Percentiles rank a stretch among this genome's conserved stretches.
phyloP scores from a whole-genome alignment of 53 echinoderm and acorn worm genomes.

The Henricia sp. region DNA sequence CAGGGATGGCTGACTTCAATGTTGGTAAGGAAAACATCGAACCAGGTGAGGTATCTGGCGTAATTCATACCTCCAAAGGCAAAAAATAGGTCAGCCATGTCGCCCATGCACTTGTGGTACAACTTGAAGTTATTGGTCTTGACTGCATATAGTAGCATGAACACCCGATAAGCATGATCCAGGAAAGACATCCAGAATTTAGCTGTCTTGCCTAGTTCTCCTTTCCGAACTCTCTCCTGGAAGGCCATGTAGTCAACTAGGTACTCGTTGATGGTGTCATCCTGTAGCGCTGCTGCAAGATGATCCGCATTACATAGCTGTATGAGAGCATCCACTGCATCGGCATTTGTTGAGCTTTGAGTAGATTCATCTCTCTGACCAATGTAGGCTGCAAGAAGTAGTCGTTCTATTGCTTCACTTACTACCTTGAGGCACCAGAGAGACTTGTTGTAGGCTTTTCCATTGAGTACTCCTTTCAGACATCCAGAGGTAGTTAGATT shows the following conservation, averaged over 20 bases:
- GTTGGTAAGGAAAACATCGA: conserved; percentile 34
- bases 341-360: background rate
- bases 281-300: conserved; percentile 5
- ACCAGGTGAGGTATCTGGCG: conserved; percentile 57
- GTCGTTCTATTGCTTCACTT: conserved; percentile 66
- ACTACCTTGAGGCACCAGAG: conserved; percentile 67
- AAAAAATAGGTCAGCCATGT: conserved; percentile 70
- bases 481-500: conserved; percentile 60
- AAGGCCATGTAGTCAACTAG: conserved; percentile 45
- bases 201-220: conserved; percentile 64
- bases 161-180: conserved; percentile 63
- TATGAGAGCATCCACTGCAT: background rate
- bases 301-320: background rate
- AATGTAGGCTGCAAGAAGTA: conserved; percentile 50
- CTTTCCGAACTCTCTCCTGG: conserved; percentile 44
- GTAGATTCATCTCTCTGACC: conserved; percentile 1
- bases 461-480: conserved; percentile 44
- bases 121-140: conserved; percentile 66
- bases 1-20: conserved; percentile 64
- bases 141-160: conserved; percentile 54
- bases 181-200: conserved; percentile 76
- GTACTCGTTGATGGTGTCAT: conserved; percentile 17
- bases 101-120: conserved; percentile 32
- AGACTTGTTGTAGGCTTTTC: conserved; percentile 66
- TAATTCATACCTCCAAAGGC: conserved; percentile 65